Base-by-base conservation (phyloP, 2,113 vertebrate species). In the Hypanus sabinus region DNA sequence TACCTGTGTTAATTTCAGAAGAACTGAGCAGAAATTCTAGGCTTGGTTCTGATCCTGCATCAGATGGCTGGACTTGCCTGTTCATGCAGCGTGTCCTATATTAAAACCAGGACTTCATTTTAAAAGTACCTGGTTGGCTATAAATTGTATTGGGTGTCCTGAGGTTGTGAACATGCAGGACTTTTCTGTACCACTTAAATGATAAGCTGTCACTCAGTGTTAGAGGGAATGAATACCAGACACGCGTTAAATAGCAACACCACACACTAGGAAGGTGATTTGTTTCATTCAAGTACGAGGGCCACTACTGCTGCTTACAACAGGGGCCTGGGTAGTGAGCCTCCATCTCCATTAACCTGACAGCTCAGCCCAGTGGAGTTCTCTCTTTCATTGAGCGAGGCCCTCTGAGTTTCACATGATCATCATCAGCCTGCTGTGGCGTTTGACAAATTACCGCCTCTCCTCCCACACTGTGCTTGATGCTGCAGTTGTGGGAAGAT, bases 311-410 rank as follows among this genome's bases (percentile, higher is more conserved):
- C 24, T 27, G 27, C 3, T 62, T 16, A 62, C n/a, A 46, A 9
- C 70, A 92, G 20, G 68, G 91, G 70, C 33, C 38, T n/a, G 70
- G n/a, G 68, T 27, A 46, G 10, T 16, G 4, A 14, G 24, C 68
- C 20, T 55, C 91, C 68, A 46, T 73, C 65, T 93, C 65, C 91
- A 55, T 93, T 93, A 93, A 73, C 68, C 62, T 93, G 65, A 93
- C 70, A 93, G 7, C 4, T 5, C 68, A 16, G 38, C 65, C 36
- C 91, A 73, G 68, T 1, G 68, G 62, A 27, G 11, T 46, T 73
- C 68, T 12, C 36, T 10, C 62, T 30, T 73, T 68, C 91, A 88
- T 5, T 0, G 83, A 91, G 91, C 73, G 68, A 30, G 68, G 36
- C 91, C 33, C 36, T 93, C 24, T 71, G 33, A 73, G 30, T 73